Conservation (phyloP, 2,888 invertebrate genomes). For the Tenthredo mesomela region DNA sequence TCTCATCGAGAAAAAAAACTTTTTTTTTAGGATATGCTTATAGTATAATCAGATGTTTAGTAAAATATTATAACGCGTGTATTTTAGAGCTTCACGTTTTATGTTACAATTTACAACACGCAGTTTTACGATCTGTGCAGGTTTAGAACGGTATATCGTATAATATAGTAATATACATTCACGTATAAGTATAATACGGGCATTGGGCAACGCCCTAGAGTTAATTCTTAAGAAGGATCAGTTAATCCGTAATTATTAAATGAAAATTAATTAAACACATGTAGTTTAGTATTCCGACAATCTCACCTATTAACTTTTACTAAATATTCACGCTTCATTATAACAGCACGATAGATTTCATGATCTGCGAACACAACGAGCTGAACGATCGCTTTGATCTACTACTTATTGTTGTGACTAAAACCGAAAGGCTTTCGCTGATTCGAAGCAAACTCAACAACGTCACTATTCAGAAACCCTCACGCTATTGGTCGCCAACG, state of each 20-base stretch:
- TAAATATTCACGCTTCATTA: conserved; percentile 1
- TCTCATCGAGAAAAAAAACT: not conserved
- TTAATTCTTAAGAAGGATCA: conserved; percentile 23
- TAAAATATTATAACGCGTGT: not conserved
- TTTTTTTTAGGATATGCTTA: no score
- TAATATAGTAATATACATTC: not conserved
- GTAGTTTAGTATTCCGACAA: not conserved
- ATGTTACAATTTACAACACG: conserved; percentile 6
- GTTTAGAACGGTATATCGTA: not conserved
- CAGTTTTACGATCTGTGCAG: not conserved
- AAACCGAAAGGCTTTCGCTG: conserved; percentile 44
- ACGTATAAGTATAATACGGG: not conserved
- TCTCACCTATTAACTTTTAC: not conserved
- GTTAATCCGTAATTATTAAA: conserved; percentile 30
- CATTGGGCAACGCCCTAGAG: conserved; percentile 38
- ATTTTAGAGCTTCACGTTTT: not conserved
- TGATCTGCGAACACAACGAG: not conserved
- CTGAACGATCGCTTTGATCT: conserved; percentile 4
- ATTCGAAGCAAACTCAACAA: conserved; percentile 45
- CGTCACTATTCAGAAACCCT: conserved; percentile 20
- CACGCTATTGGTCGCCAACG: conserved; percentile 41
- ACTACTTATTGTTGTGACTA: conserved; percentile 31
- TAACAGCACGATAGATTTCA: not conserved
- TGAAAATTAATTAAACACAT: not conserved
- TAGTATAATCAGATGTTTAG: not conserved